These are phyloP conservation scores for Euborellia annulipes DNA, from an alignment of 1,140 invertebrate genomes.

Conservation along the genomic window DNA sequence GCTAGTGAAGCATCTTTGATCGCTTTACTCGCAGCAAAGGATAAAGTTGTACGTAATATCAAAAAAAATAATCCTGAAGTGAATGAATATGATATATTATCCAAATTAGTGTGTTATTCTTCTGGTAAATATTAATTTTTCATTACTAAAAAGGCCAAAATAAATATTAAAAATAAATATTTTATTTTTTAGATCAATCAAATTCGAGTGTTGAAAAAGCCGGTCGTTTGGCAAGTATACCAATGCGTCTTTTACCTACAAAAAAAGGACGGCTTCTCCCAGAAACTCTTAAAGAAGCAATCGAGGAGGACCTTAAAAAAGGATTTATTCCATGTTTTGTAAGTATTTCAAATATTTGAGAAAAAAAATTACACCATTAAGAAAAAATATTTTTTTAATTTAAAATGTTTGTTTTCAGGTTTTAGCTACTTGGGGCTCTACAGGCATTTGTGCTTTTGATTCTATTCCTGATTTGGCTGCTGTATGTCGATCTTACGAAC, in stretches of 20 bases:
- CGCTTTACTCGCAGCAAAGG: conserved; percentile 37
- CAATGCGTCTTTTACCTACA: conserved; percentile 57
- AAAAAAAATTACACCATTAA: not conserved
- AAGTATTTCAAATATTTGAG: conserved; percentile 12
- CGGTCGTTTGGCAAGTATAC: conserved; percentile 63
- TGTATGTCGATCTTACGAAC: conserved; percentile 49
- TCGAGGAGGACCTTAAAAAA: conserved; percentile 50
- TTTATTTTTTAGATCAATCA: conserved; percentile 52
- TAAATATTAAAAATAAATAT: conserved; percentile 11
- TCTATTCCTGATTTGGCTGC: conserved; percentile 64
- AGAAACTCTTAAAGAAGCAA: conserved; percentile 57
- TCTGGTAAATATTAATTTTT: conserved; percentile 19
- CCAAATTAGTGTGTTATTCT: conserved; percentile 28
- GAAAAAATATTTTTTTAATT: conserved; percentile 1
- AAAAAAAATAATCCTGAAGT: conserved; percentile 21
- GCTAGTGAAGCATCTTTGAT: conserved; percentile 26
- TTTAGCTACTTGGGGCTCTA: conserved; percentile 79
- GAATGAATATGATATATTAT: conserved; percentile 36
- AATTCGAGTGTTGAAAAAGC: conserved; percentile 87
- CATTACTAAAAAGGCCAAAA: no score
- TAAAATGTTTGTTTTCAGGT: conserved; percentile 28
- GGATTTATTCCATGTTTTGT: conserved; percentile 63
- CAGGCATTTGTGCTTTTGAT: conserved; percentile 85
- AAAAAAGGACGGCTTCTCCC: conserved; percentile 56
- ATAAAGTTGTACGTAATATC: conserved; percentile 25